Percentiles rank a stretch among this genome's conserved stretches.
Evolutionary conservation across 1,140 invertebrate species (phyloP).

Genomic region (Hyposmocoma kahamanoa): DNA sequence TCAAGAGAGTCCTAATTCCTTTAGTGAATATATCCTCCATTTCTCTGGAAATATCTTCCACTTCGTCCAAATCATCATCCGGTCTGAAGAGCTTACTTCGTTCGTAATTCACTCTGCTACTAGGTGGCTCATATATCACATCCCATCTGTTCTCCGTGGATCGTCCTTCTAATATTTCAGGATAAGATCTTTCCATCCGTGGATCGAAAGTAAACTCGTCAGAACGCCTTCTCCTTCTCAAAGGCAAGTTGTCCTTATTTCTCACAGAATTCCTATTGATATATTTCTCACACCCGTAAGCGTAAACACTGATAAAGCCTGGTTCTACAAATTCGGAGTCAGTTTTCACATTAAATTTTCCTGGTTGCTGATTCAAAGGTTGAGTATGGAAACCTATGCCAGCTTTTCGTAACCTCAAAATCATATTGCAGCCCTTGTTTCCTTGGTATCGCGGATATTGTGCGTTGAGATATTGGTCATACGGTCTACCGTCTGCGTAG

Average conservation of each 20-base stretch:
- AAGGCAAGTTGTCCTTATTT: slow-evolving; percentile 60
- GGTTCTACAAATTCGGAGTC: slow-evolving; percentile 88
- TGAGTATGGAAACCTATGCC: slow-evolving; percentile 82
- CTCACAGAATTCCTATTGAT: slow-evolving; percentile 59
- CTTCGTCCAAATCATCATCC: slow-evolving; percentile 68
- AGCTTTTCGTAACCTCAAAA: slow-evolving; percentile 81
- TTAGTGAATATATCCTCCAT: slow-evolving; percentile 89
- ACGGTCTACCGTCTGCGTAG: slow-evolving; percentile 56
- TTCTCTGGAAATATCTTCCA: slow-evolving; percentile 81
- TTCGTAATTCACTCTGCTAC: slow-evolving; percentile 49
- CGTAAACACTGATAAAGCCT: slow-evolving; percentile 87
- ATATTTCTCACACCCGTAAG: slow-evolving; percentile 82
- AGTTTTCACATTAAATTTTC: slow-evolving; percentile 83
- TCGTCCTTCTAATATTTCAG: slow-evolving; percentile 48
- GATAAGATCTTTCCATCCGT: slow-evolving; percentile 23
- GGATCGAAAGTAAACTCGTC: slow-evolving; percentile 60
- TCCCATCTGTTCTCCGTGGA: slow-evolving; percentile 57
- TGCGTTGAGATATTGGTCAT: slow-evolving; percentile 34
- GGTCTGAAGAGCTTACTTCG: slow-evolving; percentile 63
- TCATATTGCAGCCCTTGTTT: slow-evolving; percentile 83
- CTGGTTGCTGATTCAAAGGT: slow-evolving; percentile 67
- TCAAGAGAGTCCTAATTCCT: slow-evolving; percentile 84
- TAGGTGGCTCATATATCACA: slow-evolving; percentile 45
- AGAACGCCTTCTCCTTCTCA: slow-evolving; percentile 47
- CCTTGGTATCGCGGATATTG: slow-evolving; percentile 39